Conservation (phyloP, 2,888 invertebrate genomes). For the Hydropsyche betteni region DNA sequence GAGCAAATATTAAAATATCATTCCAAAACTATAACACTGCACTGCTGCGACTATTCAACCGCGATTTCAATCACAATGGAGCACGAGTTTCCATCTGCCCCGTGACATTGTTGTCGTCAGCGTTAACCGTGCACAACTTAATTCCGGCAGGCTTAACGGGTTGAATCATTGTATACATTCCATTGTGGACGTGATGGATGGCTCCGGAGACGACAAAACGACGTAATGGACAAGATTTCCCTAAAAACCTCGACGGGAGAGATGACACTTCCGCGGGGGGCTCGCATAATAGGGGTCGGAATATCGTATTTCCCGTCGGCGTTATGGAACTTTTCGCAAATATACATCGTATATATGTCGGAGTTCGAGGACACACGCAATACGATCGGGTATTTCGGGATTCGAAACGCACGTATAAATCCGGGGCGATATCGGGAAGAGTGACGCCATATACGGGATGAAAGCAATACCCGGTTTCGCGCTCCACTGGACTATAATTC, state of each 20-base stretch:
- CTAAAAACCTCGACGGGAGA: slow-evolving; percentile 4
- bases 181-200: slow-evolving; percentile 1
- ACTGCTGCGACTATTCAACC: too few species aligned
- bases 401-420: slow-evolving; percentile 4
- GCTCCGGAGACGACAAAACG: slow-evolving; percentile 13
- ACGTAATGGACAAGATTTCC: slow-evolving; percentile 9
- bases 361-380: too few species aligned
- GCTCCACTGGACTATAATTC: slow-evolving; percentile 6
- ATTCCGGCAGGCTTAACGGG: too few species aligned
- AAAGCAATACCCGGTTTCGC: slow-evolving; percentile 6
- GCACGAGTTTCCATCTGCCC: too few species aligned
- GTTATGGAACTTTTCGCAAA: not conserved
- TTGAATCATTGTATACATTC: too few species aligned
- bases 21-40: too few species aligned
- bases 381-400: not conserved
- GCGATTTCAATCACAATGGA: too few species aligned
- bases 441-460: slow-evolving; percentile 6
- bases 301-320: slow-evolving; percentile 8
- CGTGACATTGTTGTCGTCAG: too few species aligned
- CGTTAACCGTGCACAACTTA: too few species aligned
- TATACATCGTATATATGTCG: too few species aligned
- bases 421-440: not conserved
- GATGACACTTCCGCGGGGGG: not conserved
- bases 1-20: too few species aligned
- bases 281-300: not conserved